Evolutionary conservation across 2,888 invertebrate genomes (phyloP), one percentile per base, ranked within the genome.

Genomic region (Nasonovia ribisnigri): DNA sequence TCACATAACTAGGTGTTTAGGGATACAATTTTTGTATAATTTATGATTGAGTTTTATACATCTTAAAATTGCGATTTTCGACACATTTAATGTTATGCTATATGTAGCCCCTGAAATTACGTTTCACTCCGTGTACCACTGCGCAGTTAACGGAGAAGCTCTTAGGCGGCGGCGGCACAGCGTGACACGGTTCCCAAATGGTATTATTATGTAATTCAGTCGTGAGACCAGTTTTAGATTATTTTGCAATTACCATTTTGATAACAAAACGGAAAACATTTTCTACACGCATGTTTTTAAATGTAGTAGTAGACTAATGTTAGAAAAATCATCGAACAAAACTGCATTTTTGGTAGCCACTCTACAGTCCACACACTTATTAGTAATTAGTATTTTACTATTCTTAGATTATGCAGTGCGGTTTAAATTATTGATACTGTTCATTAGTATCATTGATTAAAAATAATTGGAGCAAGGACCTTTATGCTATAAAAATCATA

Each of bases 151-250:
- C 43, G 11, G n/a, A 90, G 90, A 46, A 90, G 20, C 67, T 46
- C 48, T 48, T 48, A 48, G n/a, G 43, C 88, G 29, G 67, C 42
- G 16, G 48, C 36, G 46, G 16, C 20, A 11, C 8, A 36, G 87
- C 92, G 88, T 92, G 88, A 92, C 88, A 92, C 67, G 92, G 77
- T 92, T 92, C 92, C 77, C 92, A 92, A 88, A 92, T 51, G 48
- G 10, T 84, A 43, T 88, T 16, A 42, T 92, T 92, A 88, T 92
- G 77, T 77, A 92, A 92, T 77, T 88, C 20, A 77, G 11, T 24
- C 88, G 77, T 88, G 77, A 88, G 92, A 92, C 67, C 42, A 67
- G 42, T 92, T 87, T 67, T 92, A 48, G 5, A 92, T 92, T 92
- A 92, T 92, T 92, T 88, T 92, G 92, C 88, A 92, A 92, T 92